A percentile compares a stretch with the other conserved stretches of the same genome.
These are phyloP conservation scores for Drosophila erecta DNA, from an alignment of 1,140 invertebrate species.

Conservation along the genomic window DNA sequence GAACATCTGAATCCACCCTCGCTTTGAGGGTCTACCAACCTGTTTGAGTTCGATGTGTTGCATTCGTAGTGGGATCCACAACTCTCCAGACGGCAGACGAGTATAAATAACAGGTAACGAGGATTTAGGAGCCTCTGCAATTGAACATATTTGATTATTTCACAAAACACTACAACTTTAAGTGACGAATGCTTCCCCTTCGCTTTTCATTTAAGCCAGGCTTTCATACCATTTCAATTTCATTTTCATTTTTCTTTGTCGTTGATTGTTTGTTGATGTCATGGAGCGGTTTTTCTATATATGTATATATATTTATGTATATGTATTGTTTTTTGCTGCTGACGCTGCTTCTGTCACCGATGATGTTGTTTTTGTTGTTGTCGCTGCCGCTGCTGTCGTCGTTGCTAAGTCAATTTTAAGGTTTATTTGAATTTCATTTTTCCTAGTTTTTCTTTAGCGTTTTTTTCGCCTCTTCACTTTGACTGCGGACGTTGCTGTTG, in stretches of 20 bases:
- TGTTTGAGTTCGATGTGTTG: slow-evolving; percentile 61
- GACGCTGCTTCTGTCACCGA: slow-evolving; percentile 25
- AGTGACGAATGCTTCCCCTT: slow-evolving; percentile 18
- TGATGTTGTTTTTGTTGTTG: slow-evolving; percentile 34
- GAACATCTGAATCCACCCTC: slow-evolving; percentile 24
- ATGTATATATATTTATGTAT: neutral
- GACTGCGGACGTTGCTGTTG: slow-evolving; percentile 33
- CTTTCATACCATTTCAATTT: slow-evolving; percentile 38
- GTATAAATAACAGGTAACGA: slow-evolving; percentile 12
- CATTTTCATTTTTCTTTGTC: slow-evolving; percentile 41
- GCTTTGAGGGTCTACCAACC: slow-evolving; percentile 33
- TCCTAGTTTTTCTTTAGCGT: slow-evolving; percentile 52
- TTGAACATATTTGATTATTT: slow-evolving; percentile 17
- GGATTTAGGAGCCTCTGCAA: slow-evolving; percentile 1
- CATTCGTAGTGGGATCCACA: slow-evolving; percentile 23
- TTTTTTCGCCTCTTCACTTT: slow-evolving; percentile 36
- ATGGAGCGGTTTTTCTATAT: slow-evolving; percentile 44
- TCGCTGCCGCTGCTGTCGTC: slow-evolving; percentile 43
- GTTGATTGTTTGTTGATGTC: slow-evolving; percentile 60
- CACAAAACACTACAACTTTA: slow-evolving; percentile 1
- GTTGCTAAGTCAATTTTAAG: slow-evolving; percentile 76
- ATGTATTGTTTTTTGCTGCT: slow-evolving; percentile 32
- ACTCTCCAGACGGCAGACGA: slow-evolving; percentile 5
- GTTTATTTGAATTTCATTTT: slow-evolving; percentile 78
- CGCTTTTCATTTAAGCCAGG: neutral